Conservation (phyloP, 2,797 vertebrate genomes). For the Setipinna tenuifilis region DNA sequence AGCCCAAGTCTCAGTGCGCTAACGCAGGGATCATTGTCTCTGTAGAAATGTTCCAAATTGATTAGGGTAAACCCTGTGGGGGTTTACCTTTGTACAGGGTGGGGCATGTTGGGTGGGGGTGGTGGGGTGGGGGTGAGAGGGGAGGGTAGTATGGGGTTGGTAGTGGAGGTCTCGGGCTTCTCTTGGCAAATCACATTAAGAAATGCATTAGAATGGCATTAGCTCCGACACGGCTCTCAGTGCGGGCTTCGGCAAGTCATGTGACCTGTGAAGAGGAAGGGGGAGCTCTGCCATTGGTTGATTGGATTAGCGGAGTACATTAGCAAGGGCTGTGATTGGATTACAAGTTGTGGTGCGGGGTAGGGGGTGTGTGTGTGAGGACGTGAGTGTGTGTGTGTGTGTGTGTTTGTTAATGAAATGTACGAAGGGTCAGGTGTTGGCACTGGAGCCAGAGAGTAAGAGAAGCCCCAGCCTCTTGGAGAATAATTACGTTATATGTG, state of each 20-base stretch:
- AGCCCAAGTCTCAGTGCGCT: constrained; percentile 69
- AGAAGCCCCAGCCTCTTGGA: constrained; percentile 39
- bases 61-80: constrained; percentile 65
- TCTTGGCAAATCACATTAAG: constrained; percentile 75
- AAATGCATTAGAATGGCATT: constrained; percentile 75
- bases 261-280: constrained; percentile 62
- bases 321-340: constrained; percentile 70
- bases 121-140: constrained; percentile 66
- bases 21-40: constrained; percentile 84
- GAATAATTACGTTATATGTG: constrained; percentile 49
- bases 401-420: constrained; percentile 71
- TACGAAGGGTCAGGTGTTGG: constrained; percentile 75
- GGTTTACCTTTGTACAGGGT: constrained; percentile 50
- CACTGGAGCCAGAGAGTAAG: constrained; percentile 49
- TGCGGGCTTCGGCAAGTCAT: constrained; percentile 68
- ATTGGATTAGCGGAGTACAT: constrained; percentile 77
- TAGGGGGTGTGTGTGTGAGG: constrained; percentile 33
- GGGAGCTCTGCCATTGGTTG: constrained; percentile 72
- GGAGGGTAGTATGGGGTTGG: constrained; percentile 33
- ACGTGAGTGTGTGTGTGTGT: constrained; percentile 33
- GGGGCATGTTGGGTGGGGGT: constrained; percentile 63
- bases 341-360: constrained; percentile 53
- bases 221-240: constrained; percentile 68
- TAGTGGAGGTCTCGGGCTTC: constrained; percentile 54
- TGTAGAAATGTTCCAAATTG: constrained; percentile 82